Conservation (phyloP, 2,113 vertebrate species). For the Lynx canadensis region DNA sequence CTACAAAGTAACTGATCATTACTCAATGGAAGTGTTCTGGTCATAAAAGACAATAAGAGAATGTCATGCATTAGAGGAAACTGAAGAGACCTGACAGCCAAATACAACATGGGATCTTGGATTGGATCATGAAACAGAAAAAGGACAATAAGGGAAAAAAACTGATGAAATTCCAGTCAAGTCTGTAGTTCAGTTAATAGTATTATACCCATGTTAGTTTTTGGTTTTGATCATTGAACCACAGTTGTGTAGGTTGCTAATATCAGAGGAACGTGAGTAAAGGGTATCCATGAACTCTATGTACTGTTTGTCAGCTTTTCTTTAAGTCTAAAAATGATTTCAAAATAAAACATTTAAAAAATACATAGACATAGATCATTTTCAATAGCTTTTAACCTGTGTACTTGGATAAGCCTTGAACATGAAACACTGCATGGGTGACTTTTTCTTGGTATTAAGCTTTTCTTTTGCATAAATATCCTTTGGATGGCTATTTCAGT, state of each 20-base stretch:
- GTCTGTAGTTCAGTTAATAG: background rate
- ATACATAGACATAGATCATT: background rate
- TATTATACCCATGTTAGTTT: background rate
- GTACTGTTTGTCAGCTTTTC: background rate
- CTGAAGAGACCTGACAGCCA: background rate
- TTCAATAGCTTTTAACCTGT: background rate
- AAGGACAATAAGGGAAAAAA: background rate
- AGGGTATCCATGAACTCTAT: background rate
- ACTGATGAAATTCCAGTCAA: background rate
- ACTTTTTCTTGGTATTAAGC: background rate
- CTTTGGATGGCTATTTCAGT: background rate
- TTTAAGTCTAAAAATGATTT: slow-evolving; percentile 1
- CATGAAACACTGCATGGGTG: background rate
- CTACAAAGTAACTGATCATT: background rate
- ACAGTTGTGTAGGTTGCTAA: background rate
- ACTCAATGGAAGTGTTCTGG: background rate
- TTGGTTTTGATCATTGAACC: background rate
- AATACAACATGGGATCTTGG: background rate
- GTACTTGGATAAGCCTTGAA: background rate
- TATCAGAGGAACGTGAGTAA: background rate
- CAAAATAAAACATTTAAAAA: background rate
- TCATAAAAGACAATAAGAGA: background rate
- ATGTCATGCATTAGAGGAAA: background rate
- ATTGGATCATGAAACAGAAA: background rate
- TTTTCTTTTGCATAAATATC: background rate